These are phyloP conservation scores for Dermochelys coriacea DNA, from an alignment of 2,797 vertebrate species.

Conservation along the genomic window DNA sequence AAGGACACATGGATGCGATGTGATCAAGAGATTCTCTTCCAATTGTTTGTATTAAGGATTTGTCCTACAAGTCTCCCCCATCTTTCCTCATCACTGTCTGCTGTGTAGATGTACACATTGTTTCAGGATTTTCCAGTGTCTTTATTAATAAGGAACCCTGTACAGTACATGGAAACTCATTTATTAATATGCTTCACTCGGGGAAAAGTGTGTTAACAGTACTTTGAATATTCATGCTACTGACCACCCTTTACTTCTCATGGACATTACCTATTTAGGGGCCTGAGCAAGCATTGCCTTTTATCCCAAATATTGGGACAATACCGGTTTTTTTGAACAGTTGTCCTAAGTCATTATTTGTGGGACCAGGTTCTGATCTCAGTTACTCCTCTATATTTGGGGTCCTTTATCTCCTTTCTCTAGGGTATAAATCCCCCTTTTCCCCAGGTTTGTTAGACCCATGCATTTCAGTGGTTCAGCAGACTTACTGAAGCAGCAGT, in stretches of 20 bases:
- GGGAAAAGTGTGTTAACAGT: background rate
- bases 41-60: no score
- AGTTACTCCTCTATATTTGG: background rate
- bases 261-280: background rate
- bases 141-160: background rate
- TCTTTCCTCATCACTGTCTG: no score
- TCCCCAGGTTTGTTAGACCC: background rate
- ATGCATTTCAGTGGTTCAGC: background rate
- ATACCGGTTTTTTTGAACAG: background rate
- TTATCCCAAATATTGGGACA: background rate
- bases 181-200: background rate
- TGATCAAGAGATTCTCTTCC: no score
- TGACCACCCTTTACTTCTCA: background rate
- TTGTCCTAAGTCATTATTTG: background rate
- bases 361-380: background rate
- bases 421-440: no score
- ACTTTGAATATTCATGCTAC: background rate
- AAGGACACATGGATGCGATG: no score
- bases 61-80: no score
- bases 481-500: background rate
- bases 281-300: background rate
- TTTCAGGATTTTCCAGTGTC: background rate
- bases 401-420: fast-evolving
- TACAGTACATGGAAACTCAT: background rate
- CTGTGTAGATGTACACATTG: no score